A percentile compares a stretch with the other conserved stretches of the same genome.
These are phyloP conservation scores for Fukomys damarensis DNA, from an alignment of 2,113 vertebrate species.

Conservation along the genomic window DNA sequence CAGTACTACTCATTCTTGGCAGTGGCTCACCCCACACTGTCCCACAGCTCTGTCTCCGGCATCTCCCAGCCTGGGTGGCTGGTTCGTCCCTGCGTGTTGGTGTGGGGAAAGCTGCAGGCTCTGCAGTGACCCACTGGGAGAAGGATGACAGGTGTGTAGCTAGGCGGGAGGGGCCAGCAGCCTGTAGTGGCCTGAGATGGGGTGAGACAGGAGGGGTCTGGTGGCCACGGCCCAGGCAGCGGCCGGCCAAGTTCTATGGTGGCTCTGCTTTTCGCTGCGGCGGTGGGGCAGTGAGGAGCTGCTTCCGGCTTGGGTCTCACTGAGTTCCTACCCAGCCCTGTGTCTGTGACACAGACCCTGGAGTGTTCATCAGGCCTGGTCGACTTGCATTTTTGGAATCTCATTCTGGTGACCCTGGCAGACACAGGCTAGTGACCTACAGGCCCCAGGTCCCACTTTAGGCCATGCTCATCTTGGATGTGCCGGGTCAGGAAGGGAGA, in stretches of 20 bases:
- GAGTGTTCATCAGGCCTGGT: not conserved
- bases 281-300: not conserved
- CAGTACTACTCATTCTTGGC: not conserved
- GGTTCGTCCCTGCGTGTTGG: not conserved
- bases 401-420: not conserved
- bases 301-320: not conserved
- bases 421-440: not conserved
- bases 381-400: not conserved
- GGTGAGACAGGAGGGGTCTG: not conserved
- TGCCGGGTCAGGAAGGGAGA: not conserved
- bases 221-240: not conserved
- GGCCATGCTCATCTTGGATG: not conserved
- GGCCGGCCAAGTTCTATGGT: not conserved
- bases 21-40: not conserved
- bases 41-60: not conserved
- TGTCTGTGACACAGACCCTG: not conserved
- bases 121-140: not conserved
- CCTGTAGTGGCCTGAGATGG: not conserved
- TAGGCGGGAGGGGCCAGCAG: not conserved
- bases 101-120: not conserved
- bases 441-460: not conserved
- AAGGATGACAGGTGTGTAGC: not conserved
- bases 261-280: not conserved
- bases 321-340: not conserved
- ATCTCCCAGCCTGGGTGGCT: not conserved